phyloP scores from a whole-genome alignment of 2,113 vertebrate genomes.

The Tympanuchus pallidicinctus region DNA sequence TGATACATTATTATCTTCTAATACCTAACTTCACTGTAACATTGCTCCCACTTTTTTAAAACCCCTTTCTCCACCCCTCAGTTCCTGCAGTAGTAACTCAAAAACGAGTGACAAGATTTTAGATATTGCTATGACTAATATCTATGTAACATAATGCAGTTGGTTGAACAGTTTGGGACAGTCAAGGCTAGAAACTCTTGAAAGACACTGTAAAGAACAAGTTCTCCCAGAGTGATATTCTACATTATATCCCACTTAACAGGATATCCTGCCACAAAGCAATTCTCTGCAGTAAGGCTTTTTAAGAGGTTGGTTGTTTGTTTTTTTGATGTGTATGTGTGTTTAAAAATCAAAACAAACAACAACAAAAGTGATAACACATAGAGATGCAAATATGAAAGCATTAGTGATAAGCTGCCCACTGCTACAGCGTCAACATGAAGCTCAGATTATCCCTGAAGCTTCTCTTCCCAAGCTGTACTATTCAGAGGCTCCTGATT shows the following conservation, averaged over 20 bases:
- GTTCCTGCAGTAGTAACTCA: background rate
- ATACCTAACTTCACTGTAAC: background rate
- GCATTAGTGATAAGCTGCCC: background rate
- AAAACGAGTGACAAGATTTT: background rate
- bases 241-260: background rate
- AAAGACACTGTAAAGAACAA: background rate
- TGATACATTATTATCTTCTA: background rate
- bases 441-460: background rate
- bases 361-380: background rate
- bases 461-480: background rate
- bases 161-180: background rate
- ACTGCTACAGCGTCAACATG: background rate
- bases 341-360: background rate
- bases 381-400: background rate
- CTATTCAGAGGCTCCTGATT: background rate
- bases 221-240: background rate
- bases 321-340: background rate
- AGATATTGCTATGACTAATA: background rate
- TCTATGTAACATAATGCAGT: background rate
- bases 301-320: background rate
- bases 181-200: background rate
- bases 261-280: background rate
- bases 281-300: background rate
- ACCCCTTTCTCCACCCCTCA: background rate
- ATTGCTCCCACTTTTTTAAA: background rate